phyloP scores from a whole-genome alignment of 37 sponge, comb jelly and placozoan genomes.

The Beroe ovata region DNA sequence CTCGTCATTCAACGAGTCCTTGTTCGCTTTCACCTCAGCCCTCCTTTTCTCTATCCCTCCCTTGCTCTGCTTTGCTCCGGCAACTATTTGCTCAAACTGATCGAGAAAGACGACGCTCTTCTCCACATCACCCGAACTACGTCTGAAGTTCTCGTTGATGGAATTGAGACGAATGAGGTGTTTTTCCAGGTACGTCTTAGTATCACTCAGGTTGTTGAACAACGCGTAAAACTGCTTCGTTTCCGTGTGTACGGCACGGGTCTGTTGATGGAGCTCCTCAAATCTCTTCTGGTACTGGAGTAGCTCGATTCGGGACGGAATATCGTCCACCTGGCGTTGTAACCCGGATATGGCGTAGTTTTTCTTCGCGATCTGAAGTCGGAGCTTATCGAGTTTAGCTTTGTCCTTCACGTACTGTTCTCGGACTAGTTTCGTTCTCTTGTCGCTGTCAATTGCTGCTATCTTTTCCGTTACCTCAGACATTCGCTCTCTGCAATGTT shows the following conservation, averaged over 20 bases:
- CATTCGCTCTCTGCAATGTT: slow-evolving; percentile 73
- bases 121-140: slow-evolving; percentile 79
- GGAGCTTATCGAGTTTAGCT: slow-evolving; percentile 83
- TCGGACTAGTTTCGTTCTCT: slow-evolving; percentile 50
- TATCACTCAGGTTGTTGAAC: slow-evolving; percentile 95
- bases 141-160: slow-evolving; percentile 92
- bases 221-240: slow-evolving; percentile 92
- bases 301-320: slow-evolving; percentile 89
- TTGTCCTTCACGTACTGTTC: slow-evolving; percentile 78
- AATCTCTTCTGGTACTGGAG: slow-evolving; percentile 88
- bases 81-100: slow-evolving; percentile 86
- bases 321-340: slow-evolving; percentile 91
- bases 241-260: slow-evolving; percentile 84
- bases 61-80: slow-evolving; percentile 79
- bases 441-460: slow-evolving; percentile 85
- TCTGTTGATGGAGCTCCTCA: slow-evolving; percentile 39
- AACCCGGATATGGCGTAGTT: slow-evolving; percentile 88
- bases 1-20: slow-evolving; percentile 75
- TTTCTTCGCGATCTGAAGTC: slow-evolving; percentile 79
- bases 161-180: slow-evolving; percentile 78
- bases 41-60: slow-evolving; percentile 73
- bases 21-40: slow-evolving; percentile 76
- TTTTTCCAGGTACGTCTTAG: slow-evolving; percentile 87
- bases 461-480: slow-evolving; percentile 79
- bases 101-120: slow-evolving; percentile 81